These are phyloP conservation scores for Urocyon cinereoargenteus DNA, from an alignment of 2,797 vertebrate genomes.

Conservation along the genomic window DNA sequence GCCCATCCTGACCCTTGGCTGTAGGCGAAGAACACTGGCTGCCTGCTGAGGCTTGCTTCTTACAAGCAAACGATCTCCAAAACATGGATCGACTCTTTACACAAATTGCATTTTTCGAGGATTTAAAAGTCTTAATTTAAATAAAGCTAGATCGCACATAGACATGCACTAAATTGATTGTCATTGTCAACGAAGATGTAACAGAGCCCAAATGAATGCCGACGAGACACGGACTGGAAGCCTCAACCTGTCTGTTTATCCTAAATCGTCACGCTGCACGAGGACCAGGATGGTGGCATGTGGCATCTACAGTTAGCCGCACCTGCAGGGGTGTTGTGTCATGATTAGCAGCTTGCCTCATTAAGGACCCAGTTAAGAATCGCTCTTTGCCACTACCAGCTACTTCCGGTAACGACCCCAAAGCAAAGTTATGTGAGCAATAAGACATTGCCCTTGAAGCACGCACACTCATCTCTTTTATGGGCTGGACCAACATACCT, in stretches of 20 bases:
- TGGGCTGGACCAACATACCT: background rate
- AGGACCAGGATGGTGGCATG: rapidly evolving
- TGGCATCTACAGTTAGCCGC: rapidly evolving
- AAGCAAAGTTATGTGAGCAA: too few species aligned
- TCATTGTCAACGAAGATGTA: background rate
- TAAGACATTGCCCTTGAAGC: rapidly evolving
- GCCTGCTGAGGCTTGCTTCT: background rate
- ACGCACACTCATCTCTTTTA: background rate
- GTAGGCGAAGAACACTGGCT: rapidly evolving
- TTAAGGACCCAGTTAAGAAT: background rate
- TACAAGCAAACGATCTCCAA: background rate
- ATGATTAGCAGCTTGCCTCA: background rate
- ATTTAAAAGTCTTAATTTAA: background rate
- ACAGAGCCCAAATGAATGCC: rapidly evolving
- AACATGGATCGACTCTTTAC: rapidly evolving
- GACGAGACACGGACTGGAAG: rapidly evolving
- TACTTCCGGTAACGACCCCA: rapidly evolving
- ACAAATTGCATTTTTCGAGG: background rate
- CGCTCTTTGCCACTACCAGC: rapidly evolving
- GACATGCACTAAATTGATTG: background rate
- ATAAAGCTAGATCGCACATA: rapidly evolving
- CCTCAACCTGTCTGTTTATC: background rate
- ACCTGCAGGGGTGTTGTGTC: background rate
- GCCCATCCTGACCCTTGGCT: rapidly evolving
- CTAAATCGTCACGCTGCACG: rapidly evolving